Evolutionary conservation across 2,797 vertebrate species (phyloP), one percentile per base, ranked within the genome.

Genomic region (Sylvia borin): DNA sequence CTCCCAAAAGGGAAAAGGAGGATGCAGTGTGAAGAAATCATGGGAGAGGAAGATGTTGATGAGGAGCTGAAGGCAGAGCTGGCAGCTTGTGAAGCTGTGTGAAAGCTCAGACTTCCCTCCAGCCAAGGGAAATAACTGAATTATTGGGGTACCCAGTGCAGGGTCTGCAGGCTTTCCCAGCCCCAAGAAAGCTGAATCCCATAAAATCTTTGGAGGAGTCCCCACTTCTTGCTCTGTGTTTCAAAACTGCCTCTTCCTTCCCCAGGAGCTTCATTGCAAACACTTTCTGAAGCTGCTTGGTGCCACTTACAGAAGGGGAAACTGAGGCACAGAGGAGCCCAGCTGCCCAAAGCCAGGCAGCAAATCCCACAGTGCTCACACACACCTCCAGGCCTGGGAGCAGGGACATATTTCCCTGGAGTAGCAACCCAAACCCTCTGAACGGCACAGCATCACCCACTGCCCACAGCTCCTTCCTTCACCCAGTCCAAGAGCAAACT

Each of bases 401-500:
- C 51, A 36, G 53, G 47, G 60, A 31, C 11, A 18, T 5, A 2
- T 70, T 58, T n/a, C 29, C 66, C 32, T 1, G 60, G 34, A 20
- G 20, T 5, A 10, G 16, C 7, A 19, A 9, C 25, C 27, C 40
- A 22, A 61, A 29, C 4, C 7, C 19, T 24, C 21, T 5, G 5
- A 25, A 25, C 1, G 1, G 9, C 54, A 4, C 62, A 57, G 74
- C n/a, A 31, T 19, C 71, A 2, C 70, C 62, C 67, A 3, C 7
- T 17, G 2, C 29, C n/a, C 13, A 2, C 34, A 4, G 67, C 51
- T 47, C 43, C 31, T 17, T 2, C 16, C 20, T 0, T 7, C 48
- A 12, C 43, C 36, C 1, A 31, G 10, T 0, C 6, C 3, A 17
- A 29, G 2, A 2, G 72, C 75, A 36, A 86, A 45, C 18, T 1